These are phyloP conservation scores for Bungarus multicinctus DNA, from an alignment of 2,113 vertebrate genomes.

Conservation along the genomic window DNA sequence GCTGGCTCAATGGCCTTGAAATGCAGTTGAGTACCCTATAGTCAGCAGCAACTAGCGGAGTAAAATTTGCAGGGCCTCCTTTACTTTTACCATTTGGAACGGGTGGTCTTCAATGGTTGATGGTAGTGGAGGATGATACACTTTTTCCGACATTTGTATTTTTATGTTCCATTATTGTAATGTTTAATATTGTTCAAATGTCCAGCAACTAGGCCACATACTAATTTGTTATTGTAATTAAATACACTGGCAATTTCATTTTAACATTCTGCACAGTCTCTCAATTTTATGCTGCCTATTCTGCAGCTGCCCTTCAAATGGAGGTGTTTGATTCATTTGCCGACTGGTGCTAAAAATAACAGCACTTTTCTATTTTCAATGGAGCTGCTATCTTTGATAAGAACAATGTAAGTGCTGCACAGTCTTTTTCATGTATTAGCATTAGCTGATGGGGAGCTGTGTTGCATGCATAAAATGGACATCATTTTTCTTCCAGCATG, in stretches of 20 bases:
- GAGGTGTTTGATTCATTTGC: neutral
- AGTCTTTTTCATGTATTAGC: constrained; percentile 29
- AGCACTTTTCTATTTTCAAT: constrained; percentile 52
- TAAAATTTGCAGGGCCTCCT: neutral
- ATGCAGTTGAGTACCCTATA: neutral
- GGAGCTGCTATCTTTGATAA: constrained; percentile 48
- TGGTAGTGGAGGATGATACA: neutral
- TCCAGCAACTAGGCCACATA: neutral
- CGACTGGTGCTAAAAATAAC: constrained; percentile 29
- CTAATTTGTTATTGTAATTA: neutral
- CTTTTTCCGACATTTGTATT: neutral
- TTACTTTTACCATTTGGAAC: neutral
- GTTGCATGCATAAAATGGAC: neutral
- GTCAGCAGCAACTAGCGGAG: neutral
- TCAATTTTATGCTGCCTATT: neutral
- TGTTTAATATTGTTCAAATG: neutral
- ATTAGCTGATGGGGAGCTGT: rapidly evolving
- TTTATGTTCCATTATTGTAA: neutral
- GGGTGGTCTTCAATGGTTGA: neutral
- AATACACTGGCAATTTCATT: neutral
- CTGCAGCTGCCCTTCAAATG: constrained; percentile 19
- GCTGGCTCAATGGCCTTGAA: too few species aligned
- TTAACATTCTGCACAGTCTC: neutral
- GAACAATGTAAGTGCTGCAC: constrained; percentile 22
- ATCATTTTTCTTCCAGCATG: neutral